phyloP scores from a whole-genome alignment of 2,888 invertebrate species.

The Polyommatus icarus region DNA sequence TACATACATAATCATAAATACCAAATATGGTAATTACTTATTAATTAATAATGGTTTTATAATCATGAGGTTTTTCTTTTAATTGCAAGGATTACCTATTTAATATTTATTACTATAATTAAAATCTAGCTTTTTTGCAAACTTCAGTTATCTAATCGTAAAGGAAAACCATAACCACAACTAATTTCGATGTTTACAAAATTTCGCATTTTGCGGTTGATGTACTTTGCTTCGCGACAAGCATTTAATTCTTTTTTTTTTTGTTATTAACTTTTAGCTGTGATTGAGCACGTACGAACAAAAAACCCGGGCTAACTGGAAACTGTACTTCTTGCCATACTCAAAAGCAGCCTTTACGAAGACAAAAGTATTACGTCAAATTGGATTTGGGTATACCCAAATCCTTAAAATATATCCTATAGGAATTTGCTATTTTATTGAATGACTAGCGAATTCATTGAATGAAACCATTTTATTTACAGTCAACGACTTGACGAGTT shows the following conservation, averaged over 20 bases:
- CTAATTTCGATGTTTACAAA: background rate
- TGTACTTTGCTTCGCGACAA: background rate
- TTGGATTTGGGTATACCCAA: no score
- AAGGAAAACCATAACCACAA: slow-evolving; percentile 1
- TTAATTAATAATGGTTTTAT: background rate
- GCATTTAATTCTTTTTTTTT: background rate
- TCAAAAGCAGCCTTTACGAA: no score
- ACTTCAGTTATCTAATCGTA: background rate
- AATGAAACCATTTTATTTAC: no score
- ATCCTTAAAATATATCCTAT: no score
- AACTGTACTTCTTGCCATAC: background rate
- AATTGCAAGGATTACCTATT: background rate
- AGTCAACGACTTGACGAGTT: no score
- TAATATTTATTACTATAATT: background rate
- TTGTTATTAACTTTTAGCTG: background rate
- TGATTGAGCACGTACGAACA: background rate
- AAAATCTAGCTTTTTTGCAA: background rate
- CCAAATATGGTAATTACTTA: background rate
- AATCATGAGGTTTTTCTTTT: background rate
- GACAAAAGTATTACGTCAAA: no score
- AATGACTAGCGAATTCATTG: no score
- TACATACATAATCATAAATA: background rate
- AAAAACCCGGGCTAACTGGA: background rate
- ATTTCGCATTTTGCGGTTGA: background rate
- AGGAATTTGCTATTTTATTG: no score